phyloP scores from a whole-genome alignment of 2,888 invertebrate species.

The Muscina levida region DNA sequence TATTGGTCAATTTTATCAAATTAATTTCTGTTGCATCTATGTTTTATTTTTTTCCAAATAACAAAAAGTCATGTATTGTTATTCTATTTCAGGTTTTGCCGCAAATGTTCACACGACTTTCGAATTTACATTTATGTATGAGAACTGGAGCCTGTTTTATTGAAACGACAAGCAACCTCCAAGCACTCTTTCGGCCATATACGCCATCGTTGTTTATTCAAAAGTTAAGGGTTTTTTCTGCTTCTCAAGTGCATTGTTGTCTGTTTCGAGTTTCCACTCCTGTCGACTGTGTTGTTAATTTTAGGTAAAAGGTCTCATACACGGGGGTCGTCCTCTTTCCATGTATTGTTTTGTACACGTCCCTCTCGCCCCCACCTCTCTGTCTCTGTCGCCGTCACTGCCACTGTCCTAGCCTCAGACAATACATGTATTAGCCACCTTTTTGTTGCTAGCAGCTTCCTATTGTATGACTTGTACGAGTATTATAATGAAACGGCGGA shows the following conservation, averaged over 20 bases:
- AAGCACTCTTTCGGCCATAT: slow-evolving; percentile 45
- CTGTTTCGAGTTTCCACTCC: slow-evolving; percentile 49
- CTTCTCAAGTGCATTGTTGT: slow-evolving; percentile 36
- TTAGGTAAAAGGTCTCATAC: slow-evolving; percentile 44
- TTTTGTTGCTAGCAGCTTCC: slow-evolving; percentile 33
- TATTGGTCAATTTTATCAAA: too few species aligned
- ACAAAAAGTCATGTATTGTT: too few species aligned
- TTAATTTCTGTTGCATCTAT: too few species aligned
- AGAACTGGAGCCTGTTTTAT: not conserved
- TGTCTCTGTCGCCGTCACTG: slow-evolving; percentile 32
- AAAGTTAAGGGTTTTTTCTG: slow-evolving; percentile 43
- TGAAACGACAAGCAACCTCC: slow-evolving; percentile 39
- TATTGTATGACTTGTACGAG: slow-evolving; percentile 22
- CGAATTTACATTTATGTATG: too few species aligned
- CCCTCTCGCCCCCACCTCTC: not conserved
- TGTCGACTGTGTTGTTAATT: slow-evolving; percentile 51
- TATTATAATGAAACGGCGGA: not conserved
- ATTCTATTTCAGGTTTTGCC: not conserved
- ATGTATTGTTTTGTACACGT: slow-evolving; percentile 49
- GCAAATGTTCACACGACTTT: not conserved
- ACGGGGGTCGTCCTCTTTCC: slow-evolving; percentile 6
- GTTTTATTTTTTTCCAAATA: too few species aligned
- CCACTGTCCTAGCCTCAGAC: not conserved
- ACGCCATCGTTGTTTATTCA: slow-evolving; percentile 31
- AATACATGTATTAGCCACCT: slow-evolving; percentile 34